Evolutionary conservation across 2,113 vertebrate species (phyloP).

Genomic region (Electrona antarctica): DNA sequence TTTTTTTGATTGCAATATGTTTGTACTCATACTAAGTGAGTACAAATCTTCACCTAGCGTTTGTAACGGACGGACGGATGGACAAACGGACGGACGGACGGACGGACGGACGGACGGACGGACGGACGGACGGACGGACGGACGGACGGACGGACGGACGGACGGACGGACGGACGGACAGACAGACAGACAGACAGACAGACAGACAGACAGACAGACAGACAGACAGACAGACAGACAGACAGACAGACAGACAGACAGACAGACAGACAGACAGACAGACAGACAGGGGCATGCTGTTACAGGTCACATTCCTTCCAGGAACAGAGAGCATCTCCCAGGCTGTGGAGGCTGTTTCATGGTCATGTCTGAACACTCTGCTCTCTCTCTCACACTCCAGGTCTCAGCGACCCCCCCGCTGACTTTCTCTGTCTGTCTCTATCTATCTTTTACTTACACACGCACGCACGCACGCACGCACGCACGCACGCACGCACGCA

Average conservation of each 20-base stretch:
- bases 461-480: no score
- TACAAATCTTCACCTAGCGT: no score
- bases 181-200: background rate
- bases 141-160: no score
- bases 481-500: no score
- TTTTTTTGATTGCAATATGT: no score
- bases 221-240: no score
- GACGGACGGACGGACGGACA: background rate
- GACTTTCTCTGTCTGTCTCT: no score
- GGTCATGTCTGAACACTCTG: slow-evolving; percentile 43
- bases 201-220: no score
- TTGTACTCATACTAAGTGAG: no score
- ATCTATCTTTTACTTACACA: no score
- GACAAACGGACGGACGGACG: background rate
- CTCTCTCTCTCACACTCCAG: slow-evolving; percentile 30
- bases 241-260: no score
- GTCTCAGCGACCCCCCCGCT: slow-evolving; percentile 35
- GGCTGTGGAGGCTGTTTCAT: slow-evolving; percentile 25
- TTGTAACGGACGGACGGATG: background rate
- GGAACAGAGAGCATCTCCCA: slow-evolving; percentile 42
- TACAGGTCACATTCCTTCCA: slow-evolving; percentile 60
- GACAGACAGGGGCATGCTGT: slow-evolving; percentile 22
- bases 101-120: background rate
- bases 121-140: background rate
- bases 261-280: background rate